phyloP scores from a whole-genome alignment of 2,113 vertebrate species.

The Protobothrops flavoviridis region DNA sequence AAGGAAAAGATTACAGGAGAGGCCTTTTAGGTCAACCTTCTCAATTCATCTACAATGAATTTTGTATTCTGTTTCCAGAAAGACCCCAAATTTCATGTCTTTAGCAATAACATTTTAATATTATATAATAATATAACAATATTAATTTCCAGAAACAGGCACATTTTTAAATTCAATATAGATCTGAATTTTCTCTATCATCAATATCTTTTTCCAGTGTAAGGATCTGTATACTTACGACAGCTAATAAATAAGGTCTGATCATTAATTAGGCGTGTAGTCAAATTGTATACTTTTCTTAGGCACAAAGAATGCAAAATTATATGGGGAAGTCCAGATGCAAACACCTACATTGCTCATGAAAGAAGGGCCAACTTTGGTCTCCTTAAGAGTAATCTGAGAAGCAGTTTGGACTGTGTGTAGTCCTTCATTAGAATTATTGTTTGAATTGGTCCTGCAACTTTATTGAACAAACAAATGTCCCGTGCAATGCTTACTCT shows the following conservation, averaged over 20 bases:
- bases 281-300: not conserved
- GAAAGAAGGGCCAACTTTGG: not conserved
- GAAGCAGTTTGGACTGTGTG: not conserved
- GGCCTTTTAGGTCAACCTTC: not conserved
- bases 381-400: not conserved
- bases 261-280: not conserved
- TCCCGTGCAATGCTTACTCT: constrained; percentile 42
- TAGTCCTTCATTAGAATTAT: not conserved
- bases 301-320: not conserved
- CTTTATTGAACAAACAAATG: constrained; percentile 47
- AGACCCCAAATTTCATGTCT: not conserved
- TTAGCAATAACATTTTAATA: not conserved
- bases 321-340: not conserved
- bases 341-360: not conserved
- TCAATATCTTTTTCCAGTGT: not conserved
- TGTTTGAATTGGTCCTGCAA: constrained; percentile 3
- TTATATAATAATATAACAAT: not conserved
- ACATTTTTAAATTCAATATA: not conserved
- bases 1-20: not conserved
- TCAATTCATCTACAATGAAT: constrained; percentile 31
- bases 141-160: not conserved
- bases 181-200: not conserved
- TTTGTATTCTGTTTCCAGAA: not conserved
- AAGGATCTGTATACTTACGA: not conserved
- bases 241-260: not conserved